Percentiles rank a stretch among this genome's conserved stretches.
phyloP scores from a whole-genome alignment of 2,888 invertebrate genomes.

The Dyspetes luteomarginatus region DNA sequence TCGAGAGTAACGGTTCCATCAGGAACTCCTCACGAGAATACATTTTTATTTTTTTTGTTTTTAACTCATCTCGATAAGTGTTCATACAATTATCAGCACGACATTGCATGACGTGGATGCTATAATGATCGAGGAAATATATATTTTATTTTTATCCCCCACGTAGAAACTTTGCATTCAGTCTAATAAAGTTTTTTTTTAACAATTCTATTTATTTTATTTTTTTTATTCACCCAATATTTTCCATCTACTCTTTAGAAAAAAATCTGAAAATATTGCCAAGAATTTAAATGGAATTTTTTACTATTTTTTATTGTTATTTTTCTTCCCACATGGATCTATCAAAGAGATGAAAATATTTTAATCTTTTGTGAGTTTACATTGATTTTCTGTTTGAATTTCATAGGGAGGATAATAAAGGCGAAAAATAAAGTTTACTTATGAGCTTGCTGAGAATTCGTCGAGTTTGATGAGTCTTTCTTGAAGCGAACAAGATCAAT shows the following conservation, averaged over 20 bases:
- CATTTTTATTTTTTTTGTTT: not conserved
- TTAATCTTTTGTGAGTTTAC: not conserved
- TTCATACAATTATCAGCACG: constrained; percentile 56
- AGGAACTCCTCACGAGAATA: not conserved
- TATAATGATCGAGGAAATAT: constrained; percentile 13
- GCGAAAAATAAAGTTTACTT: constrained; percentile 43
- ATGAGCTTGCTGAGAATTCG: constrained; percentile 28
- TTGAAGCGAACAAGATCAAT: constrained; percentile 86
- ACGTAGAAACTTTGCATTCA: not conserved
- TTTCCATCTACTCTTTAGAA: not conserved
- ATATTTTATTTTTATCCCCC: not conserved
- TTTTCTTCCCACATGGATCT: not conserved
- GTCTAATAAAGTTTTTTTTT: not conserved
- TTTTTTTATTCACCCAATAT: not conserved
- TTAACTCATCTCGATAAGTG: constrained; percentile 1
- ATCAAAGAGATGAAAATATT: not conserved
- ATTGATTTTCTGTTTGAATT: not conserved
- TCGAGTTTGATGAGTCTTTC: constrained; percentile 56
- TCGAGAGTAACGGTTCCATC: constrained; percentile 49
- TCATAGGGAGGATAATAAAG: not conserved
- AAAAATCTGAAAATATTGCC: not conserved
- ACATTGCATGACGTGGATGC: constrained; percentile 48
- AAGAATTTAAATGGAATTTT: not conserved
- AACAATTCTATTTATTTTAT: not conserved
- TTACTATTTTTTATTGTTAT: not conserved